A percentile compares a stretch with the other conserved stretches of the same genome.
These are phyloP conservation scores for Punctoribates punctum DNA, from an alignment of 2,888 invertebrate species.

Conservation along the genomic window DNA sequence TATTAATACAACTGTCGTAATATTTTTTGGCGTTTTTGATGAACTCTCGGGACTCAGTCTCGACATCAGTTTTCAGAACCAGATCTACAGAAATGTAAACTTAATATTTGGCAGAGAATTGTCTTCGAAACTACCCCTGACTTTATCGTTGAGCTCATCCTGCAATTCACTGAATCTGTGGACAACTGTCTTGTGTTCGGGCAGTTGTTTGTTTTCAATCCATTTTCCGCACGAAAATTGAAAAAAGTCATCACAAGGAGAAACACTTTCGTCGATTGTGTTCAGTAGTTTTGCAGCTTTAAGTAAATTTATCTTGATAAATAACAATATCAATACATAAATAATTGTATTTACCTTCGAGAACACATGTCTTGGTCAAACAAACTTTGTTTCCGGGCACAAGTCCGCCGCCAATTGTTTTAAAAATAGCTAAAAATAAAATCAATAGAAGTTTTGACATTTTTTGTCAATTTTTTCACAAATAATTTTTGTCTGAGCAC, in stretches of 20 bases:
- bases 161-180: slow-evolving; percentile 10
- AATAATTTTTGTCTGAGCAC: no score
- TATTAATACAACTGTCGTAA: slow-evolving; percentile 53
- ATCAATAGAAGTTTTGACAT: no score
- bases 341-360: slow-evolving; percentile 63
- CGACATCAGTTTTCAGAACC: slow-evolving; percentile 50
- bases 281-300: slow-evolving; percentile 66
- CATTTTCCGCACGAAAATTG: slow-evolving; percentile 74
- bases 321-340: neutral
- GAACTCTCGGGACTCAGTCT: slow-evolving; percentile 49
- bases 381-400: slow-evolving; percentile 59
- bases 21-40: slow-evolving; percentile 52
- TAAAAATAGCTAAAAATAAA: neutral
- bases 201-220: slow-evolving; percentile 52
- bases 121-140: neutral
- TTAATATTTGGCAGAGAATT: neutral
- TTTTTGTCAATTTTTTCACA: no score
- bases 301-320: neutral
- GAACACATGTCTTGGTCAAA: slow-evolving; percentile 71
- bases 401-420: neutral
- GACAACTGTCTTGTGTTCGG: slow-evolving; percentile 21
- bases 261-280: slow-evolving; percentile 67
- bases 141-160: slow-evolving; percentile 33
- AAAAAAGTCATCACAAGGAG: slow-evolving; percentile 79
- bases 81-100: slow-evolving; percentile 11